phyloP scores from a whole-genome alignment of 1,140 invertebrate genomes.

The Leucophenga varia region DNA sequence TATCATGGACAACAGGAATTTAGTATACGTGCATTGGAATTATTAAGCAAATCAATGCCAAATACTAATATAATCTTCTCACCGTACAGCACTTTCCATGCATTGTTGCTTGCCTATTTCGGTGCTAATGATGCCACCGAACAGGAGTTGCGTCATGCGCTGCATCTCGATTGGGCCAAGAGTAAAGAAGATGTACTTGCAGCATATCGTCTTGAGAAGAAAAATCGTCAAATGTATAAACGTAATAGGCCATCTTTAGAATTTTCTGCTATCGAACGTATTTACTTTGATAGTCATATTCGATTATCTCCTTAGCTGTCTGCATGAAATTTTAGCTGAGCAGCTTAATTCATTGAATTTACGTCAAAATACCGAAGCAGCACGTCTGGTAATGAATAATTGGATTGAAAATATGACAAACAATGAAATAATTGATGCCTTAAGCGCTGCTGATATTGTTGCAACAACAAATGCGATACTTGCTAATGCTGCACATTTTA shows the following conservation, averaged over 20 bases:
- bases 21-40: slow-evolving; percentile 65
- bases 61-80: slow-evolving; percentile 79
- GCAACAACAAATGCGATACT: slow-evolving; percentile 69
- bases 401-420: slow-evolving; percentile 77
- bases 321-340: slow-evolving; percentile 64
- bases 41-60: slow-evolving; percentile 61
- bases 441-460: slow-evolving; percentile 64
- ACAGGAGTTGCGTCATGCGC: slow-evolving; percentile 62
- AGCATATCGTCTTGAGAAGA: slow-evolving; percentile 66
- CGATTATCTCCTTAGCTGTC: slow-evolving; percentile 63
- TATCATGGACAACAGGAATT: slow-evolving; percentile 66
- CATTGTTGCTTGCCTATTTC: slow-evolving; percentile 74
- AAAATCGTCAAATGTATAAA: slow-evolving; percentile 56
- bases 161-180: slow-evolving; percentile 59
- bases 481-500: slow-evolving; percentile 87
- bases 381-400: slow-evolving; percentile 68
- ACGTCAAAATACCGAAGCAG: slow-evolving; percentile 59
- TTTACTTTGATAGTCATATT: slow-evolving; percentile 64
- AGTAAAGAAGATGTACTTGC: slow-evolving; percentile 64
- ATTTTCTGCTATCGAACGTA: slow-evolving; percentile 70
- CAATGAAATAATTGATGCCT: slow-evolving; percentile 74
- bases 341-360: slow-evolving; percentile 70
- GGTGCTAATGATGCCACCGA: slow-evolving; percentile 72
- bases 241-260: slow-evolving; percentile 64
- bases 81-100: slow-evolving; percentile 77